Conservation (phyloP, 2,888 invertebrate genomes). For the Synergus japonicus region DNA sequence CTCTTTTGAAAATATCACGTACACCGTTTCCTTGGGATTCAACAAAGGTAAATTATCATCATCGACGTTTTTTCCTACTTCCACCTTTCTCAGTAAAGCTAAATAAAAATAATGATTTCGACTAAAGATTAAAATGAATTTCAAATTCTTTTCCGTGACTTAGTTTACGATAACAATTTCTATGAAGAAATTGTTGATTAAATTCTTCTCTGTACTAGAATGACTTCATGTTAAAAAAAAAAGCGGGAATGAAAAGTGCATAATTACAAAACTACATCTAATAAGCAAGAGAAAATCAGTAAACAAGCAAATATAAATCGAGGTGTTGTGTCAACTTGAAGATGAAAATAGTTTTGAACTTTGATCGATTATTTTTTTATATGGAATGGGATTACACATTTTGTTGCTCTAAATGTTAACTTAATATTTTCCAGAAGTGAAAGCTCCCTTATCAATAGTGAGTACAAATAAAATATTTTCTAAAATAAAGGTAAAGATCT, state of each 20-base stretch:
- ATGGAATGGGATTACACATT: neutral
- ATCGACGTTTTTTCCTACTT: neutral
- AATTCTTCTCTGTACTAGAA: neutral
- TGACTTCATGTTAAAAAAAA: too few relatives aligned
- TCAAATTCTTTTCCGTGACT: too few relatives aligned
- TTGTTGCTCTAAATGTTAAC: neutral
- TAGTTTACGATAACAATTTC: neutral
- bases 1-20: slow-evolving; percentile 86
- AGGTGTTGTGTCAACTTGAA: neutral
- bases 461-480: neutral
- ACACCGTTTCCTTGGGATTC: slow-evolving; percentile 85
- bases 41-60: slow-evolving; percentile 82
- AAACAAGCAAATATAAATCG: neutral
- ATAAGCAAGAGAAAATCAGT: neutral
- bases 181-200: neutral
- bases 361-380: neutral
- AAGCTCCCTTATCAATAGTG: neutral
- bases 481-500: neutral
- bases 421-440: neutral
- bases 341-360: slow-evolving; percentile 14
- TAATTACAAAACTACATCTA: neutral
- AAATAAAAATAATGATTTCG: too few relatives aligned
- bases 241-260: neutral
- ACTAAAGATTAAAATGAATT: too few relatives aligned
- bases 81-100: neutral